Percentiles rank a stretch among this genome's conserved stretches.
These are phyloP conservation scores for Sceloporus tristichus DNA, from an alignment of 2,113 vertebrate species.

Conservation along the genomic window DNA sequence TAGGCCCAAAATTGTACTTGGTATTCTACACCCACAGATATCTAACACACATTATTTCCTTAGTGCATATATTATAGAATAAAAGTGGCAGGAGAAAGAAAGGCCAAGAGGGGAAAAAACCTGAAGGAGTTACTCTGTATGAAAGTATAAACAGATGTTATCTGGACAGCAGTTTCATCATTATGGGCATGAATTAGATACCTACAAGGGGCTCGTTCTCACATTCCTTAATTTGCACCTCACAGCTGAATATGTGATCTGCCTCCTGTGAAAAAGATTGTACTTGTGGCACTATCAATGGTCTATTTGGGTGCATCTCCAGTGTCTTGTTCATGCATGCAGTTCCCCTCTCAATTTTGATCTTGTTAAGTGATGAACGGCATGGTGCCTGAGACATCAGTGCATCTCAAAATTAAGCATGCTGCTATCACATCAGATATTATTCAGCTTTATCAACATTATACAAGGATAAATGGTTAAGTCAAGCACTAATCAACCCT, in stretches of 20 bases:
- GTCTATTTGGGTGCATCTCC: conserved; percentile 13
- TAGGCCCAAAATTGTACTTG: conserved; percentile 26
- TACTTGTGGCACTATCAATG: not conserved
- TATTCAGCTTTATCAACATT: not conserved
- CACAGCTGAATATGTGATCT: not conserved
- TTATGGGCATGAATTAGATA: not conserved
- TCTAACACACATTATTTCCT: conserved; percentile 5
- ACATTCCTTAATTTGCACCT: not conserved
- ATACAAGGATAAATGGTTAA: not conserved
- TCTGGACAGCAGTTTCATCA: not conserved
- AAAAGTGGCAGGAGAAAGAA: conserved; percentile 3
- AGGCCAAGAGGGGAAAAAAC: not conserved
- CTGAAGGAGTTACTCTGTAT: not conserved
- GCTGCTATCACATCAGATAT: not conserved
- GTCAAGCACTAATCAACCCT: not conserved
- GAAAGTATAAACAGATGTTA: not conserved
- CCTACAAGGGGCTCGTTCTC: not conserved
- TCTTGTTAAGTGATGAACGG: not conserved
- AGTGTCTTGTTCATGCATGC: conserved; percentile 29
- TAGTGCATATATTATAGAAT: conserved; percentile 13
- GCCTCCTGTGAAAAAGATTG: not conserved
- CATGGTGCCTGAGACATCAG: not conserved
- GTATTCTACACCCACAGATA: conserved; percentile 9
- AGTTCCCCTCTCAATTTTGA: not conserved
- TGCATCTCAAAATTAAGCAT: not conserved